Conservation (phyloP, 2,113 vertebrate species). For the Fregata magnificens region DNA sequence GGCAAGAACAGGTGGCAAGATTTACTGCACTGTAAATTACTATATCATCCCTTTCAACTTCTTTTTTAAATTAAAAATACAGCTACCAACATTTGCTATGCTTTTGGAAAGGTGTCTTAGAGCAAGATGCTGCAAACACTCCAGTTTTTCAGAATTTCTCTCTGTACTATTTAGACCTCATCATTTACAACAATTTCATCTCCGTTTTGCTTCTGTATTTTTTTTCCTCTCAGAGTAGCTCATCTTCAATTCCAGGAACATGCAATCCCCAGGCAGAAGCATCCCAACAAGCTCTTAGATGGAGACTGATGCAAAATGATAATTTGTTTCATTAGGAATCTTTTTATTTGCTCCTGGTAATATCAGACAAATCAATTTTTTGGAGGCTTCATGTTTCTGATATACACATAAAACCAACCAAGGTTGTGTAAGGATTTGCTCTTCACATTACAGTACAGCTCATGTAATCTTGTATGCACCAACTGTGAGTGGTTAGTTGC, state of each 20-base stretch:
- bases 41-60: background rate
- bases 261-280: background rate
- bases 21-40: background rate
- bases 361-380: background rate
- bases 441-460: background rate
- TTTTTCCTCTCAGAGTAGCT: background rate
- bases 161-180: background rate
- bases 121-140: background rate
- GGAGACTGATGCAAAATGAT: background rate
- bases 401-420: background rate
- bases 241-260: background rate
- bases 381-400: background rate
- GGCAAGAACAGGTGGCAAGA: background rate
- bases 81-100: background rate
- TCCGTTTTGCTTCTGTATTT: background rate
- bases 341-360: background rate
- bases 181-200: background rate
- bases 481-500: background rate
- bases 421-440: background rate
- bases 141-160: background rate
- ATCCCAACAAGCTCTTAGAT: background rate
- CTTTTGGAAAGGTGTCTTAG: background rate
- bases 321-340: background rate
- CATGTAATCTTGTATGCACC: background rate
- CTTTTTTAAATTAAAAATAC: background rate